A percentile compares a stretch with the other conserved stretches of the same genome.
phyloP scores from a whole-genome alignment of 2,888 invertebrate genomes.

The Smittia sp. region DNA sequence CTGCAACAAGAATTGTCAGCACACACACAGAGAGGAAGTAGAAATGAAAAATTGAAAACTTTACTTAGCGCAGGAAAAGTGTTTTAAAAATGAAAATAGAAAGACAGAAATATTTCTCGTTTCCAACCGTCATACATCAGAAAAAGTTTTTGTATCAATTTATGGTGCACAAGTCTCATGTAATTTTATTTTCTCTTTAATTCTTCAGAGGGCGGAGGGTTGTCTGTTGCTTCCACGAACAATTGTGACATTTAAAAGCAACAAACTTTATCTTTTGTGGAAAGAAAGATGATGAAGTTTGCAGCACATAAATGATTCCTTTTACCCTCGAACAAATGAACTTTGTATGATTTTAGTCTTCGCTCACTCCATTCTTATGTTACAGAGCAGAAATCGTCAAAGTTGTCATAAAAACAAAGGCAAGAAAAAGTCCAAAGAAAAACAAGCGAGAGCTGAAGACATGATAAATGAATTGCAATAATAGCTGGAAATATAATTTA shows the following conservation, averaged over 20 bases:
- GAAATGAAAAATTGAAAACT: slow-evolving; percentile 1
- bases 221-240: slow-evolving; percentile 1
- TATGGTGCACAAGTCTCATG: slow-evolving; percentile 3
- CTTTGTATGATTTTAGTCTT: slow-evolving; percentile 33
- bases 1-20: background rate
- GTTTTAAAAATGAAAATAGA: background rate
- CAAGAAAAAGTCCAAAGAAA: background rate
- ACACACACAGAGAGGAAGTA: background rate
- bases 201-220: background rate
- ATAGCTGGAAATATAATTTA: slow-evolving; percentile 31
- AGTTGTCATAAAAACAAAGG: slow-evolving; percentile 36
- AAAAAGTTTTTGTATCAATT: background rate
- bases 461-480: slow-evolving; percentile 40
- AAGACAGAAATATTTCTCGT: background rate
- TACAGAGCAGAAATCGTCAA: slow-evolving; percentile 39
- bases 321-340: slow-evolving; percentile 29
- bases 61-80: background rate
- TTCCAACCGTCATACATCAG: background rate
- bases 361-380: slow-evolving; percentile 2
- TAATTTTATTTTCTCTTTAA: slow-evolving; percentile 12
- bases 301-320: background rate
- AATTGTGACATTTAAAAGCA: slow-evolving; percentile 21
- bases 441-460: slow-evolving; percentile 16
- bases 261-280: slow-evolving; percentile 5
- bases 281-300: background rate